phyloP scores from a whole-genome alignment of 2,113 vertebrate genomes.

The Strix uralensis region DNA sequence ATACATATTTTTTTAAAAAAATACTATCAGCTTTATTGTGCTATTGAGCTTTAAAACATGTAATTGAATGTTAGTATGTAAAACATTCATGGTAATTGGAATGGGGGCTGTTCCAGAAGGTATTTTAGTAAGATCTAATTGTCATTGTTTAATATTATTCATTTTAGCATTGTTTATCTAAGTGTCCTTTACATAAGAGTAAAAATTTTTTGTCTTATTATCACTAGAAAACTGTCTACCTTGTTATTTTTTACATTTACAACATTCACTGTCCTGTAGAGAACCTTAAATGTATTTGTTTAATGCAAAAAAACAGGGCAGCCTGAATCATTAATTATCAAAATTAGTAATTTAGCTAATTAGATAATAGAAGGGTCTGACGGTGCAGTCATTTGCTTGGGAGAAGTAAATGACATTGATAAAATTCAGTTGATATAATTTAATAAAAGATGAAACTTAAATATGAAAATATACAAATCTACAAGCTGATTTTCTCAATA shows the following conservation, averaged over 20 bases:
- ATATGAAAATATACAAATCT: not conserved
- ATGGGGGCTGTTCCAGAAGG: not conserved
- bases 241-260: not conserved
- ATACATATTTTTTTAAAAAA: not conserved
- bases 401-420: not conserved
- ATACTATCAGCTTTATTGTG: not conserved
- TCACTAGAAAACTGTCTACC: not conserved
- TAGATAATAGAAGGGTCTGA: not conserved
- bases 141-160: not conserved
- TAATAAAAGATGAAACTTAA: not conserved
- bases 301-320: not conserved
- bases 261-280: not conserved
- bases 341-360: not conserved
- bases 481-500: not conserved
- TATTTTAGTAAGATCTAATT: not conserved
- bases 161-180: not conserved
- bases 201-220: not conserved
- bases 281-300: not conserved
- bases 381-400: not conserved
- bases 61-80: not conserved
- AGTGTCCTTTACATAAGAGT: not conserved
- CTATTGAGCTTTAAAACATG: not conserved
- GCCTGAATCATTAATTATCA: not conserved
- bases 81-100: not conserved
- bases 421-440: not conserved